A percentile compares a stretch with the other conserved stretches of the same genome.
phyloP scores from a whole-genome alignment of 2,888 invertebrate genomes.

The Cylindroiulus punctatus region DNA sequence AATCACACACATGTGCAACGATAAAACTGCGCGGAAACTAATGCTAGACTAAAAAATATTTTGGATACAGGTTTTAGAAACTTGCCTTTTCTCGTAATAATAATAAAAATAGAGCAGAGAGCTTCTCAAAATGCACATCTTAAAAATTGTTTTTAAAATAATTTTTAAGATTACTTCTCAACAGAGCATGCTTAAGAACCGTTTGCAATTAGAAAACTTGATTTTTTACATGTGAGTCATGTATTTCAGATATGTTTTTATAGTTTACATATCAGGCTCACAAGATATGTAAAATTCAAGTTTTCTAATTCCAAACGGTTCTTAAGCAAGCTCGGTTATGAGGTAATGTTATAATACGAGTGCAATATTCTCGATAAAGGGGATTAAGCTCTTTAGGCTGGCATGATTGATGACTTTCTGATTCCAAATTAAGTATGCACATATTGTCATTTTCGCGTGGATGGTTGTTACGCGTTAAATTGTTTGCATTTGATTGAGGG shows the following conservation, averaged over 20 bases:
- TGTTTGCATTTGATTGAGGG: conserved; percentile 6
- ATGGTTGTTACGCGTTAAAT: not conserved
- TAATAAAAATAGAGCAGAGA: too few species aligned
- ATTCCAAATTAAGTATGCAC: not conserved
- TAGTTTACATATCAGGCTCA: too few species aligned
- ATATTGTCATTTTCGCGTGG: not conserved
- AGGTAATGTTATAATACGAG: not conserved
- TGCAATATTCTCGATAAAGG: not conserved
- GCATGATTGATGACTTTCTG: not conserved
- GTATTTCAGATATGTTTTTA: too few species aligned
- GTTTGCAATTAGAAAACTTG: not conserved
- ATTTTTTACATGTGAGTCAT: too few species aligned
- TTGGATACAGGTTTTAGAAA: too few species aligned
- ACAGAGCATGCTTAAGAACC: not conserved
- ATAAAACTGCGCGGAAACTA: too few species aligned
- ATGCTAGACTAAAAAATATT: too few species aligned
- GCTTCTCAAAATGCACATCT: too few species aligned
- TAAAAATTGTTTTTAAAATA: too few species aligned
- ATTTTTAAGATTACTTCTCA: not conserved
- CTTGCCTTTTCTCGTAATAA: too few species aligned
- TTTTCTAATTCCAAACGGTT: not conserved
- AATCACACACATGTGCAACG: too few species aligned
- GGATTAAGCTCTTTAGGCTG: not conserved
- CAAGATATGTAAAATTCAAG: conserved; percentile 6
- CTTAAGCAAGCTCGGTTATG: not conserved